These are phyloP conservation scores for Notothenia rossii DNA, from an alignment of 2,113 vertebrate genomes.

Conservation along the genomic window DNA sequence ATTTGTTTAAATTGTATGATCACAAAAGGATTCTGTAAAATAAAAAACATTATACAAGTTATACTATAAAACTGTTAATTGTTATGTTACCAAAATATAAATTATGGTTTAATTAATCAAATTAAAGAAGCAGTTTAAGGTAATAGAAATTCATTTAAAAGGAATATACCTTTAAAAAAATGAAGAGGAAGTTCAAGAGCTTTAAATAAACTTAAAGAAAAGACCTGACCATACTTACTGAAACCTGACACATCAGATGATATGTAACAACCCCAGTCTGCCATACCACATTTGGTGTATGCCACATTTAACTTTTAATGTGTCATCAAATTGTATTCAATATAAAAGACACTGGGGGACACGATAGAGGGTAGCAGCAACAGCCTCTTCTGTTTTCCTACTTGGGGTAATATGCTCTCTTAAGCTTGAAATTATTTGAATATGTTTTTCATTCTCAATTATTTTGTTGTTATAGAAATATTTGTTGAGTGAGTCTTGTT, in stretches of 20 bases:
- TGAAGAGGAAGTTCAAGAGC: not conserved
- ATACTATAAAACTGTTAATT: not conserved
- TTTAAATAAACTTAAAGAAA: not conserved
- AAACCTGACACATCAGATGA: constrained; percentile 12
- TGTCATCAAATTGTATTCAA: constrained; percentile 5
- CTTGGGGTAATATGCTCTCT: not conserved
- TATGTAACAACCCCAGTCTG: not conserved
- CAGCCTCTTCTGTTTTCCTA: not conserved
- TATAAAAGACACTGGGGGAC: not conserved
- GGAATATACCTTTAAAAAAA: not conserved
- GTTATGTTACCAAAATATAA: not conserved
- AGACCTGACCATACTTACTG: not conserved
- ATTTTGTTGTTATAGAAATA: not conserved
- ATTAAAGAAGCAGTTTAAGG: not conserved
- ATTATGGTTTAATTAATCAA: not conserved
- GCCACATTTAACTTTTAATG: constrained; percentile 4
- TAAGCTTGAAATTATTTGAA: not conserved
- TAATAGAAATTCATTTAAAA: not conserved
- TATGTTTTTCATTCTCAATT: not conserved
- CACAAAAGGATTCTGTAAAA: not conserved
- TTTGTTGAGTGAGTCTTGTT: not conserved
- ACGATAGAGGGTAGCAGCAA: not conserved
- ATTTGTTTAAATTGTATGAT: not conserved
- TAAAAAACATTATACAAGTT: not conserved
- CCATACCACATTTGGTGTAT: constrained; percentile 5